Evolutionary conservation across 2,113 vertebrate species (phyloP).

Genomic region (Eira barbara): DNA sequence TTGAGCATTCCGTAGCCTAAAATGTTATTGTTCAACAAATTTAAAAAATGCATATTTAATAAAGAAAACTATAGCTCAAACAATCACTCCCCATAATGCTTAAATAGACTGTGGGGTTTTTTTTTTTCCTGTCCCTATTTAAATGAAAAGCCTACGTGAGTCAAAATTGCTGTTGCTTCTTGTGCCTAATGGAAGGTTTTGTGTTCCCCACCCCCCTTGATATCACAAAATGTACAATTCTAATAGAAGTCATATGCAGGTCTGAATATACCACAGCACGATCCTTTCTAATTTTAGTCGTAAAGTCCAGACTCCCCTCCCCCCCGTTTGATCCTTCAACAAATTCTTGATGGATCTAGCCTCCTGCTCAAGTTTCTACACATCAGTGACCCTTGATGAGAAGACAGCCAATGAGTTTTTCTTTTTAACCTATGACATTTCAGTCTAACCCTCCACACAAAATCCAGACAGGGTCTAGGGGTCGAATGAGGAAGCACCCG

Average conservation of each 20-base stretch:
- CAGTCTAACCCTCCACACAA: neutral
- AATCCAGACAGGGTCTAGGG: neutral
- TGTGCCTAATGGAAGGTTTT: neutral
- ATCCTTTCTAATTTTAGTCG: conserved; percentile 46
- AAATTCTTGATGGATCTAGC: neutral
- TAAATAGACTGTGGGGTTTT: neutral
- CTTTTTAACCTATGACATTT: neutral
- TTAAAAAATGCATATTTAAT: conserved; percentile 26
- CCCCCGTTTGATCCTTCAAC: neutral
- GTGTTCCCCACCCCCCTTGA: neutral
- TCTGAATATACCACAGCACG: neutral
- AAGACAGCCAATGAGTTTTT: neutral
- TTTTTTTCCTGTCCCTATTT: neutral
- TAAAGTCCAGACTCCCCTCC: neutral
- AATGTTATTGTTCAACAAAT: conserved; percentile 61
- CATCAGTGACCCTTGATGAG: neutral
- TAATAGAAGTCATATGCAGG: neutral
- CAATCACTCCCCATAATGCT: neutral
- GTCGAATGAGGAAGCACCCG: neutral
- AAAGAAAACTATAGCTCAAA: conserved; percentile 26
- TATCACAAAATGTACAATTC: neutral
- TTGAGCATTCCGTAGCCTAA: conserved; percentile 9
- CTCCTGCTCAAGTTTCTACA: neutral
- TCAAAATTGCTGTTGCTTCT: neutral
- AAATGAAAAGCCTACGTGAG: neutral